Evolutionary conservation across 2,113 vertebrate species (phyloP), one percentile per base, ranked within the genome.

Genomic region (Ciconia boyciana): DNA sequence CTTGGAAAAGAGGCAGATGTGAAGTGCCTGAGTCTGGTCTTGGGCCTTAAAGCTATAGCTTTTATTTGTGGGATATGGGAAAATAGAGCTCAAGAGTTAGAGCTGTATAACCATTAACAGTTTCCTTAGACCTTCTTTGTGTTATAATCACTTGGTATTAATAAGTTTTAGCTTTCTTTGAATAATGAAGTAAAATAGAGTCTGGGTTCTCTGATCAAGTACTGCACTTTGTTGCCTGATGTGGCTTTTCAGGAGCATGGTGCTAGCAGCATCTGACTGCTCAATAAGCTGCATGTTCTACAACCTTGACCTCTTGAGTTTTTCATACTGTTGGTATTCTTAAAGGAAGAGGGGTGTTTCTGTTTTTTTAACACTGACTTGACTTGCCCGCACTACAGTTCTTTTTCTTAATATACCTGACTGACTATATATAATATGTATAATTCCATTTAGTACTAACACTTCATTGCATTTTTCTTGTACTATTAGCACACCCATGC

Each of bases 371-470:
- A 39, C 24, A 24, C 29, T 51, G 26, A 2, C 25, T 87, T 61
- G 15, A 25, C 46, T 75, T 66, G 10, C 25, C 31, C 29, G 43
- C 5, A 2, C 19, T 36, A 3, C 29, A 28, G 32, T 58, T 4
- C 17, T 70, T 84, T 48, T 52, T 58, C 36, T 76, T 65, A 46
- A 32, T 68, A 25, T 16, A 34, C 10, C 41, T 69, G 55, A 4
- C 17, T 49, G 18, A 32, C 12, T 44, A 0, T 22, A 18, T 41
- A 44, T 22, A 8, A 18, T 72, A 12, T 9, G 3, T 51, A 1
- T 28, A 26, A 88, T 79, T 83, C 19, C 3, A 22, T 48, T 57
- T 70, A 74, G 19, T 66, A 17, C 12, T 36, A 54, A 36, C 13
- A 7, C 18, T 58, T 44, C 0, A 31, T 22, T 64, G 46, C 11